phyloP scores from a whole-genome alignment of 2,888 invertebrate species.

The Himalopsyche japonica region DNA sequence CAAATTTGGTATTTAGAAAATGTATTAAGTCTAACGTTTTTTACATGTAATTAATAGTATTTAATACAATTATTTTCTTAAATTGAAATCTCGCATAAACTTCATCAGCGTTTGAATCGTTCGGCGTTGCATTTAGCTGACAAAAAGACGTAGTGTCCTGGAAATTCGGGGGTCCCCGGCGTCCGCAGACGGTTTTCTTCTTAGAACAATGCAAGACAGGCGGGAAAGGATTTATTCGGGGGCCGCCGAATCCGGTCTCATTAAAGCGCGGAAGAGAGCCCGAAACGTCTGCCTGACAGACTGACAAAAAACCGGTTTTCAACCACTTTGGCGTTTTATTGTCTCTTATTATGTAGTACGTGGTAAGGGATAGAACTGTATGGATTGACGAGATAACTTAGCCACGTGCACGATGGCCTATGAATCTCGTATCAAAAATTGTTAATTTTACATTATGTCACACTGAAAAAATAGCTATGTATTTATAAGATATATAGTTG shows the following conservation, averaged over 20 bases:
- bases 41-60: too few relatives aligned
- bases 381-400: neutral
- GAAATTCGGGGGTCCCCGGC: neutral
- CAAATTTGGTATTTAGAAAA: too few relatives aligned
- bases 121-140: neutral
- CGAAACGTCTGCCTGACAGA: slow-evolving; percentile 15
- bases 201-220: slow-evolving; percentile 39
- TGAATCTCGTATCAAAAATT: too few relatives aligned
- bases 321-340: neutral
- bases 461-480: too few relatives aligned
- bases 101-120: neutral
- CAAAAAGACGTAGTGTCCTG: neutral
- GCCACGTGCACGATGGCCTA: too few relatives aligned
- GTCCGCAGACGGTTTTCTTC: slow-evolving; percentile 27
- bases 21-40: too few relatives aligned
- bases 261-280: slow-evolving; percentile 36
- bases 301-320: slow-evolving; percentile 1
- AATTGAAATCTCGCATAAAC: neutral
- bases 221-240: slow-evolving; percentile 13
- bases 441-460: too few relatives aligned
- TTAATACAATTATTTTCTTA: neutral
- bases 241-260: slow-evolving; percentile 36
- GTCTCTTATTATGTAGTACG: neutral
- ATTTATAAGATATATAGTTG: too few relatives aligned
- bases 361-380: neutral